Base-by-base conservation (phyloP, 2,113 vertebrate genomes). In the Laticauda colubrina region DNA sequence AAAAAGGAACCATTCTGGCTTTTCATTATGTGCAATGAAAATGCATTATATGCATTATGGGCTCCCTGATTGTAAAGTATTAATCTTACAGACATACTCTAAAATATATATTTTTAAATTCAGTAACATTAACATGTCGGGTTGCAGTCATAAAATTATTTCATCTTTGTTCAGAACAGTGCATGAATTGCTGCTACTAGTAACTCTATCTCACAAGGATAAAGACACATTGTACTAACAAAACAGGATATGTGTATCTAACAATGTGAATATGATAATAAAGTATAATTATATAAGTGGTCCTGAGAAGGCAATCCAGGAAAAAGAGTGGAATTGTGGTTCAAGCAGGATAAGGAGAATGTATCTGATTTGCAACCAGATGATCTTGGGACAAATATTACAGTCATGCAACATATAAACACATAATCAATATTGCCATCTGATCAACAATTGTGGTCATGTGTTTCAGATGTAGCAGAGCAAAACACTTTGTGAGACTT, bases 381-480 rank as follows among this genome's bases (percentile, higher is more conserved):
- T 96, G 90, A 93, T 93, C 94, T 89, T 89, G 86, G 88, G 91
- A 90, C 91, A 93, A 54, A 81, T 91, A 95, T 53, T 90, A 91
- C 87, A 95, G 85, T 94, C 34, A 24, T 29, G 89, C 34, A 95
- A 18, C 7, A 95, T 94, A 95, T 92, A 95, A 95, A 90, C 90
- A 93, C 26, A 48, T 93, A 92, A 88, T 94, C 91, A 90, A 21
- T 88, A 23, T 93, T 93, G 18, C 93, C 96, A 94, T 94, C 53
- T 91, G 89, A 85, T 21, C 24, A 95, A 69, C 94, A 95, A 89
- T 94, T 88, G 55, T 91, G 53, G 4, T 92, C 54, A 55, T 95
- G 51, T 96, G 92, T 93, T 96, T 97, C 92, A 89, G 75, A 96
- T 95, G 88, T 95, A 94, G 94, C 69, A 61, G 64, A 95, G 75